Evolutionary conservation across 2,797 vertebrate genomes (phyloP).

Genomic region (Bothrops alternatus): DNA sequence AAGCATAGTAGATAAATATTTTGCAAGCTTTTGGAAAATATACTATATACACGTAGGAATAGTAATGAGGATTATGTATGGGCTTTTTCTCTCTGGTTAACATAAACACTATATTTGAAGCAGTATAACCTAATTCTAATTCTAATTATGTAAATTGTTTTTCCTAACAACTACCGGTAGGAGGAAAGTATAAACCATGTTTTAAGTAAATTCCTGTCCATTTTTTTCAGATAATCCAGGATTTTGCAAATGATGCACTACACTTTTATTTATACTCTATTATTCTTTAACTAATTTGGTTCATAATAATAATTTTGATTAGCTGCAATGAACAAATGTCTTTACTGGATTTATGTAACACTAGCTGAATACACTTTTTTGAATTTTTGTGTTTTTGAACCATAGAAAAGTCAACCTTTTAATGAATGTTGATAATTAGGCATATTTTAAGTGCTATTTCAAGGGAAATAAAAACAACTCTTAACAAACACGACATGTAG

Average conservation of each 20-base stretch:
- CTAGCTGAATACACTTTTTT: not conserved
- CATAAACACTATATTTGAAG: not conserved
- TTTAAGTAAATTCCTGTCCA: conserved; percentile 2
- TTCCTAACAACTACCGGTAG: not conserved
- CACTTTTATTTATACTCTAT: not conserved
- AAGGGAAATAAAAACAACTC: not conserved
- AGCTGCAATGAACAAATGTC: not conserved
- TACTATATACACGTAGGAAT: not conserved
- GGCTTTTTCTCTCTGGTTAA: too few relatives aligned
- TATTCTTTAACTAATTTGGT: conserved; percentile 12
- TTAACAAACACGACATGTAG: not conserved
- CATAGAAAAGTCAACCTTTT: not conserved
- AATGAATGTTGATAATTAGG: not conserved
- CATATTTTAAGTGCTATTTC: not conserved
- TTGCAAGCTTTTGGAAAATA: not conserved
- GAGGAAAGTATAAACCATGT: not conserved
- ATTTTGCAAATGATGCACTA: not conserved
- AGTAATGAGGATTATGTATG: not conserved
- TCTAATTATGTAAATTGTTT: conserved; percentile 14
- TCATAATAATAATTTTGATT: conserved; percentile 3
- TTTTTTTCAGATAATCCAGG: conserved; percentile 5
- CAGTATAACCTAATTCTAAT: not conserved
- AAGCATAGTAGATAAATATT: not conserved
- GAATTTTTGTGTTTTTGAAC: not conserved
- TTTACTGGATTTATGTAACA: not conserved